A percentile compares a stretch with the other conserved stretches of the same genome.
Conservation (phyloP, 2,888 invertebrate genomes). For the Lymantria monacha region DNA sequence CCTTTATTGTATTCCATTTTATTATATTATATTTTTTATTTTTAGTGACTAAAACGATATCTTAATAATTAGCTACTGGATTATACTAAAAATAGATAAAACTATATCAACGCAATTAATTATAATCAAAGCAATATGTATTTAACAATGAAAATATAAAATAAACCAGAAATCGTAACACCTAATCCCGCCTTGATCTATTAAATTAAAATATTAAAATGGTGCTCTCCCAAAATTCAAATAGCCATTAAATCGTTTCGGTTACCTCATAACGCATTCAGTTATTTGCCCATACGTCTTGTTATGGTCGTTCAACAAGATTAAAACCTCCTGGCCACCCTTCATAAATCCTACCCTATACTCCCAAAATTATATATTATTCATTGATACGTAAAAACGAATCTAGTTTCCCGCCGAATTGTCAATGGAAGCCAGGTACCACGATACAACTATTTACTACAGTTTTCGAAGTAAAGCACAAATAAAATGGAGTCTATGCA, state of each 20-base stretch:
- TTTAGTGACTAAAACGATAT: too few relatives aligned
- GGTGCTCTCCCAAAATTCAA: constrained; percentile 61
- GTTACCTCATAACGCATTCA: constrained; percentile 70
- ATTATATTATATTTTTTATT: too few relatives aligned
- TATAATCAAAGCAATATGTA: constrained; percentile 21
- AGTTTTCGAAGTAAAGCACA: constrained; percentile 61
- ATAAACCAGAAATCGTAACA: constrained; percentile 43
- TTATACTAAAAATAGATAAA: background rate
- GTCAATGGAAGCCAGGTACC: constrained; percentile 49
- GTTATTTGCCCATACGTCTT: constrained; percentile 79
- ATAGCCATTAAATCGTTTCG: constrained; percentile 69
- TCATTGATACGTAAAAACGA: constrained; percentile 72
- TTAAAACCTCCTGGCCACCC: constrained; percentile 74
- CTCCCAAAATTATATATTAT: constrained; percentile 71
- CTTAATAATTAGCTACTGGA: too few relatives aligned
- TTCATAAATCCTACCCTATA: constrained; percentile 73
- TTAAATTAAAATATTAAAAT: constrained; percentile 65
- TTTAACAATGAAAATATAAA: constrained; percentile 29
- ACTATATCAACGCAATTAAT: background rate
- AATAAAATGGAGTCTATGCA: constrained; percentile 78
- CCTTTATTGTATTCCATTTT: too few relatives aligned
- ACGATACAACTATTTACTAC: constrained; percentile 47
- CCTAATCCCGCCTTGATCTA: constrained; percentile 51
- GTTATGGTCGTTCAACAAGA: constrained; percentile 76
- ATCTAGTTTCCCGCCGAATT: constrained; percentile 58